Conservation (phyloP, 2,888 invertebrate genomes). For the Tenthredo notha region DNA sequence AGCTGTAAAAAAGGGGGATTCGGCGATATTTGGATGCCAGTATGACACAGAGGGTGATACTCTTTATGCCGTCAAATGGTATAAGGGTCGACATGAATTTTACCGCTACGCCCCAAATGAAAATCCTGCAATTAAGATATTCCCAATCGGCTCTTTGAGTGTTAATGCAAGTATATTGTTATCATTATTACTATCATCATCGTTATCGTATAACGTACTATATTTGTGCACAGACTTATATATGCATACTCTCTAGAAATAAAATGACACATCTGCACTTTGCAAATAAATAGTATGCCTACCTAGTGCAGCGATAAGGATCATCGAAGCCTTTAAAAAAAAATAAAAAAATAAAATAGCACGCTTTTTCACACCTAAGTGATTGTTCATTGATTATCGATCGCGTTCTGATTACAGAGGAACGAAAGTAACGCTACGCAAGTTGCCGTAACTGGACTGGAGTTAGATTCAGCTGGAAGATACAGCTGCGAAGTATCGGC, state of each 20-base stretch:
- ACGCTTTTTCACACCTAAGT: not conserved
- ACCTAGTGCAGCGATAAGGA: not conserved
- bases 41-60: constrained; percentile 75
- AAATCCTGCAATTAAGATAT: constrained; percentile 73
- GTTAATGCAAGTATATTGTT: constrained; percentile 72
- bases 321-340: not conserved
- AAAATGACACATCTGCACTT: not conserved
- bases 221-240: not conserved
- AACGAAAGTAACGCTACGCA: constrained; percentile 75
- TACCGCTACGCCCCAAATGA: constrained; percentile 76
- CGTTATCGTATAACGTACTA: not conserved
- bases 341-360: not conserved
- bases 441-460: constrained; percentile 70
- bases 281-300: not conserved
- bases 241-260: not conserved
- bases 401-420: constrained; percentile 64
- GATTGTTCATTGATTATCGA: constrained; percentile 19
- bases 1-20: constrained; percentile 75
- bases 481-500: constrained; percentile 76
- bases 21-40: constrained; percentile 73
- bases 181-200: not conserved
- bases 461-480: constrained; percentile 72
- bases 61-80: constrained; percentile 76
- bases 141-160: constrained; percentile 72
- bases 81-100: constrained; percentile 75